Evolutionary conservation across 2,797 vertebrate species (phyloP).

Genomic region (Xenops minutus): DNA sequence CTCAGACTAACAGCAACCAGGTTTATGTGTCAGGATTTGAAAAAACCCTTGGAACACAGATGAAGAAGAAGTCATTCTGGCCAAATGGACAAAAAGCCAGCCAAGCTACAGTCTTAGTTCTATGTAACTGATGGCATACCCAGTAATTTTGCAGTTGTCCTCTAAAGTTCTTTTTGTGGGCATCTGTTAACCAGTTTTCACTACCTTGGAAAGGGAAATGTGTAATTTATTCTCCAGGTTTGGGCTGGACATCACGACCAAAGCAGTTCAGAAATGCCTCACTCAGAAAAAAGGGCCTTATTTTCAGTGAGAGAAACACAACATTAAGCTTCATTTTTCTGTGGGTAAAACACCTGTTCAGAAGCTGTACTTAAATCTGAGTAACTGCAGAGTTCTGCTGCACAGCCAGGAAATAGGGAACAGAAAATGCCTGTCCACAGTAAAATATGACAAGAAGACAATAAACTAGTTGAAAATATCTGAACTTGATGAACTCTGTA

Average conservation of each 20-base stretch:
- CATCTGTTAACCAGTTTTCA: not conserved
- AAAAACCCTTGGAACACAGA: not conserved
- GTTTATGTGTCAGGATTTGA: not conserved
- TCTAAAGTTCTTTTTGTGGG: not conserved
- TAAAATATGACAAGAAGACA: not conserved
- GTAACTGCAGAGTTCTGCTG: not conserved
- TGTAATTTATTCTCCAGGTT: not conserved
- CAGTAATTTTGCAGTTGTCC: not conserved
- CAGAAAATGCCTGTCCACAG: not conserved
- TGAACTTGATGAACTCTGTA: not conserved
- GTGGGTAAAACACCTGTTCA: not conserved
- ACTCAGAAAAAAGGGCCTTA: not conserved
- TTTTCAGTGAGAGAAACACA: not conserved
- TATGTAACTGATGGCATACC: accelerated
- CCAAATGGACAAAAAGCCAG: not conserved
- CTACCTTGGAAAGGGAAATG: not conserved
- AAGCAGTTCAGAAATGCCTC: not conserved
- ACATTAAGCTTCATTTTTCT: not conserved
- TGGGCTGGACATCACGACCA: not conserved
- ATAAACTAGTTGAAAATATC: not conserved
- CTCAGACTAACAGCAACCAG: not conserved
- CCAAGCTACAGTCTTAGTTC: not conserved
- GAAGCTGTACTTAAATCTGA: not conserved
- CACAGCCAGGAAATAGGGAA: not conserved
- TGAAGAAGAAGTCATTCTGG: not conserved